Conservation (phyloP, 2,113 vertebrate species). For the Ancistrus triradiatus region DNA sequence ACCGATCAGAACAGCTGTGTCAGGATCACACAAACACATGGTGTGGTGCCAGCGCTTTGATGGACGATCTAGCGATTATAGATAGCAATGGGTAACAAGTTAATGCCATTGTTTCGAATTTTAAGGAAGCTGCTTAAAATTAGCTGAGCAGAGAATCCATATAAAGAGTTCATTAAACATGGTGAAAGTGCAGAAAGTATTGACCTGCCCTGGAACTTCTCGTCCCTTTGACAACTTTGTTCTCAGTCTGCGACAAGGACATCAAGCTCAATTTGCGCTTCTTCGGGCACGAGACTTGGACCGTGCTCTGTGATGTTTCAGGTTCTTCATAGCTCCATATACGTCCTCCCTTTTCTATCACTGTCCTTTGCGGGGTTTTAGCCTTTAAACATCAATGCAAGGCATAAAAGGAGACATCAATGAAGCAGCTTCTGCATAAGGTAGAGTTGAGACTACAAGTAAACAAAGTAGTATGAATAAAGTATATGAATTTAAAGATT, state of each 20-base stretch:
- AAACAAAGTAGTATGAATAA: no score
- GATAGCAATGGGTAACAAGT: no score
- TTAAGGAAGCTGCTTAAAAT: no score
- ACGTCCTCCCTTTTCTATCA: conserved; percentile 47
- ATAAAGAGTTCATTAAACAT: no score
- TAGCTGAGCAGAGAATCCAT: no score
- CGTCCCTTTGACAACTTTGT: conserved; percentile 49
- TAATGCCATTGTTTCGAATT: no score
- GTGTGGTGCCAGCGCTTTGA: conserved; percentile 76
- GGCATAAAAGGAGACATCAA: background rate
- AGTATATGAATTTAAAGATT: no score
- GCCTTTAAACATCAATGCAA: conserved; percentile 47
- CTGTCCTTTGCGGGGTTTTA: conserved; percentile 52
- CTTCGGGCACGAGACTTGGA: conserved; percentile 47
- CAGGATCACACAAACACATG: conserved; percentile 78
- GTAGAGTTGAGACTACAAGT: no score
- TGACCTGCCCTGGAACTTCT: conserved; percentile 58
- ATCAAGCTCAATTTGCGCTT: conserved; percentile 51
- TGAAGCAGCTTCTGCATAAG: no score
- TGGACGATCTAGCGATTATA: conserved; percentile 72
- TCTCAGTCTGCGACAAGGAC: conserved; percentile 40
- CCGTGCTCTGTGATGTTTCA: conserved; percentile 33
- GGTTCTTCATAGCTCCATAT: conserved; percentile 58
- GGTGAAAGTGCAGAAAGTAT: no score
- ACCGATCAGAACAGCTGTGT: conserved; percentile 79